phyloP scores from a whole-genome alignment of 2,888 invertebrate genomes.

The Lasius fuliginosus region DNA sequence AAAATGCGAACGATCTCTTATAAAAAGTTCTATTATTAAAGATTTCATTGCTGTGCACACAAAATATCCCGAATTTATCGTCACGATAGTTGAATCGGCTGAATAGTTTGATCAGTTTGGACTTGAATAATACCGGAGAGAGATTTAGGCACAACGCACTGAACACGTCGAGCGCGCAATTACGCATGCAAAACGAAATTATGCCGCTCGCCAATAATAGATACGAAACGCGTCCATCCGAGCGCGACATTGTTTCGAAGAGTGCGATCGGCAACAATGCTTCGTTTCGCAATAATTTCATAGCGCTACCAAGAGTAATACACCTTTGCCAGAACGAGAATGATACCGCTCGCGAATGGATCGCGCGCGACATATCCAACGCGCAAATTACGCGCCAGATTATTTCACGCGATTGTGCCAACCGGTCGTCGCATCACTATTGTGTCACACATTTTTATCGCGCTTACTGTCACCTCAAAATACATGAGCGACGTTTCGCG shows the following conservation, averaged over 20 bases:
- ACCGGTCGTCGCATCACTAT: background rate
- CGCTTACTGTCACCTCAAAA: slow-evolving; percentile 12
- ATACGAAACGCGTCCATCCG: slow-evolving; percentile 62
- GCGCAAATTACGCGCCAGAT: slow-evolving; percentile 47
- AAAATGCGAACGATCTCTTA: background rate
- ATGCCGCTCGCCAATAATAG: slow-evolving; percentile 66
- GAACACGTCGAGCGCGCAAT: slow-evolving; percentile 36
- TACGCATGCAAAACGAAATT: slow-evolving; percentile 55
- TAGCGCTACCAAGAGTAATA: slow-evolving; percentile 42
- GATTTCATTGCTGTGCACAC: background rate
- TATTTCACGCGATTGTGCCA: slow-evolving; percentile 45
- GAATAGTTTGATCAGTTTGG: slow-evolving; percentile 27
- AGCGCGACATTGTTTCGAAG: slow-evolving; percentile 62
- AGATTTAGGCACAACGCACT: slow-evolving; percentile 37
- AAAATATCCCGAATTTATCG: background rate
- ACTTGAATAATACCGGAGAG: slow-evolving; percentile 25
- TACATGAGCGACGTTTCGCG: background rate
- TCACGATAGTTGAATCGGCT: background rate
- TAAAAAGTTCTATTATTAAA: slow-evolving; percentile 24
- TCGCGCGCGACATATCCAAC: slow-evolving; percentile 4
- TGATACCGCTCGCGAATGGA: slow-evolving; percentile 29
- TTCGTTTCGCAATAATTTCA: slow-evolving; percentile 58
- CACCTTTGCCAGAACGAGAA: slow-evolving; percentile 37
- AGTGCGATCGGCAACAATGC: slow-evolving; percentile 43
- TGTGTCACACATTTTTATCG: slow-evolving; percentile 16